A percentile compares a stretch with the other conserved stretches of the same genome.
Conservation (phyloP, 2,113 vertebrate genomes). For the Amphiprion percula region DNA sequence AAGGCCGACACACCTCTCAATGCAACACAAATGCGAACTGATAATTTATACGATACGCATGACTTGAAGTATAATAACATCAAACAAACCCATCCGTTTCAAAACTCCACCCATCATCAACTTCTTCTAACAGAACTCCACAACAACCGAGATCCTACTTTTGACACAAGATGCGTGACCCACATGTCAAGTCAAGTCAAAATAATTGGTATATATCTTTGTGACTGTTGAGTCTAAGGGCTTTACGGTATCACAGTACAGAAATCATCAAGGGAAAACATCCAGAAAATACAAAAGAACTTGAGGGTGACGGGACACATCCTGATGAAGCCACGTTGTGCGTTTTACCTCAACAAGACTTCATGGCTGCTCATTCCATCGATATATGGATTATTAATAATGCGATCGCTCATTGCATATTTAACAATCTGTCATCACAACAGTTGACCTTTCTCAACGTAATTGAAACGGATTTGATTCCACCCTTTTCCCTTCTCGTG, state of each 20-base stretch:
- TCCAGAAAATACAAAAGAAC: conserved; percentile 1
- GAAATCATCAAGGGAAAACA: conserved; percentile 9
- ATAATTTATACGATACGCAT: background rate
- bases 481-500: conserved; percentile 12
- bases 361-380: conserved; percentile 20
- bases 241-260: conserved; percentile 6
- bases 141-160: background rate
- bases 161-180: conserved; percentile 33
- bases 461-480: conserved; percentile 60
- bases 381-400: conserved; percentile 50
- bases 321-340: background rate
- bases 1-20: background rate
- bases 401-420: conserved; percentile 33
- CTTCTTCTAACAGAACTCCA: background rate
- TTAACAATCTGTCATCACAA: conserved; percentile 59
- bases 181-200: conserved; percentile 53
- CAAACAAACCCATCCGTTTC: background rate
- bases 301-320: background rate
- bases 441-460: conserved; percentile 60
- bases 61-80: background rate
- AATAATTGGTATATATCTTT: conserved; percentile 48
- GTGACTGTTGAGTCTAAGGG: conserved; percentile 14
- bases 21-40: background rate
- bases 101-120: background rate
- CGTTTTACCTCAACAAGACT: conserved; percentile 30